Base-by-base conservation (phyloP, 2,888 invertebrate genomes). In the Nebria salina region DNA sequence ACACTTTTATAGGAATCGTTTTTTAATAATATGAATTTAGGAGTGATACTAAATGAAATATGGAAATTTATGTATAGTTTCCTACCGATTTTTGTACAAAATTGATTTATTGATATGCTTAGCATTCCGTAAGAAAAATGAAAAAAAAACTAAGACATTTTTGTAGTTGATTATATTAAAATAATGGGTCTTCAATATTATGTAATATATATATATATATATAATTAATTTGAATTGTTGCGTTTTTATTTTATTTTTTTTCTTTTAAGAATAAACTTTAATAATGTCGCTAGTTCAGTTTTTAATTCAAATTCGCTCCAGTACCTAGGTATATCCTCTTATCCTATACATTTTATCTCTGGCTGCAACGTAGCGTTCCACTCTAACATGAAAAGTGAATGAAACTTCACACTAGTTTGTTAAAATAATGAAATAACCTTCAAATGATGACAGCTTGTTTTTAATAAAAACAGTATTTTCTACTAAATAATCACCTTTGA, bases 91-190 rank as follows among this genome's bases (percentile, higher is more conserved):
- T 72, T 76, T 76, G 76, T 76, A 81, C 75, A 81, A 81, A 75
- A 76, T 76, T 76, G 72, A 54, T 72, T 72, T 54, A 80, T 75
- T 75, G 26, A 80, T 72, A 81, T 80, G 65, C 65, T 81, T 76
- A 78, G 66, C 74, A 78, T 78, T 78, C 78, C 78, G 74, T 73
- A 65, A 25, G 65, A 25, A 68, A 74, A 78, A 68, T 73, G 72
- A 74, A 43, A 72, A 78, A 68, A 70, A 77, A 42, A 6, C 4
- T 7, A 54, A 54, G 54, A 54, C 54, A 54, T 72, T 78, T 78
- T 78, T 78, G 78, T 78, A 78, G 78, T 74, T 78, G 34, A 78
- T 54, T 73, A 74, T 74, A 78, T 78, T 73, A 74, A 20, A 78
- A 78, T 78, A 26, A 73, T 78, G 78, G 78, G 54, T 78, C 78